A percentile compares a stretch with the other conserved stretches of the same genome.
These are phyloP conservation scores for Cecidostiba fungosa DNA, from an alignment of 2,888 invertebrate genomes.

Conservation along the genomic window DNA sequence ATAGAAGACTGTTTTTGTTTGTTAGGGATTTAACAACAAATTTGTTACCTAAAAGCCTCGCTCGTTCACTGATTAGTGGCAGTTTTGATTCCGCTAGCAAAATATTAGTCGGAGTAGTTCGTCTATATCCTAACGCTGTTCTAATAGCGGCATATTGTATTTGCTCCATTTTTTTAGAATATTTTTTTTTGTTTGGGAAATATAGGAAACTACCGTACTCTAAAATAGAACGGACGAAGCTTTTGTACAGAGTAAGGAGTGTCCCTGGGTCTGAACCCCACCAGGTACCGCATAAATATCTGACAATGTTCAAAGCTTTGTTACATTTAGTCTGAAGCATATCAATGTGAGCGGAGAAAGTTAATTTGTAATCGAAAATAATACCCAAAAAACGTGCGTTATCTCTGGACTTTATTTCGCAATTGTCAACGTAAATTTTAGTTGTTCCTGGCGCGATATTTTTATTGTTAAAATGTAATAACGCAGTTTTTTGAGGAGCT, in stretches of 20 bases:
- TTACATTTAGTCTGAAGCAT: neutral
- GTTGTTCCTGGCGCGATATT: neutral
- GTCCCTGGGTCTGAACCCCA: neutral
- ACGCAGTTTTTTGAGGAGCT: neutral
- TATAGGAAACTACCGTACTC: neutral
- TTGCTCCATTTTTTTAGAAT: neutral
- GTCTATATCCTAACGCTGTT: neutral
- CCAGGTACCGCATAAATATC: constrained; percentile 13
- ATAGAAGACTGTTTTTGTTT: neutral
- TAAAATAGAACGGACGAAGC: neutral
- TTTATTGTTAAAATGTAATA: constrained; percentile 22
- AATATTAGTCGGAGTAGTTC: neutral
- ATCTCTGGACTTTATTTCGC: neutral
- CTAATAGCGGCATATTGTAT: neutral
- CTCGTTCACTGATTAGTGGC: neutral
- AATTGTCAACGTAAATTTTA: neutral
- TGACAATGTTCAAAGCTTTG: neutral
- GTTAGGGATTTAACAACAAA: neutral
- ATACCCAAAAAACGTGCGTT: neutral
- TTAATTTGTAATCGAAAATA: neutral
- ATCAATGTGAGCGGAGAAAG: neutral
- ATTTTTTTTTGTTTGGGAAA: neutral
- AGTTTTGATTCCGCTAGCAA: neutral
- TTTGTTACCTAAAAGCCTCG: neutral
- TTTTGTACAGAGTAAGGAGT: neutral